Percentiles rank a stretch among this genome's conserved stretches.
Conservation (phyloP, 2,113 vertebrate species). For the Zootoca vivipara region DNA sequence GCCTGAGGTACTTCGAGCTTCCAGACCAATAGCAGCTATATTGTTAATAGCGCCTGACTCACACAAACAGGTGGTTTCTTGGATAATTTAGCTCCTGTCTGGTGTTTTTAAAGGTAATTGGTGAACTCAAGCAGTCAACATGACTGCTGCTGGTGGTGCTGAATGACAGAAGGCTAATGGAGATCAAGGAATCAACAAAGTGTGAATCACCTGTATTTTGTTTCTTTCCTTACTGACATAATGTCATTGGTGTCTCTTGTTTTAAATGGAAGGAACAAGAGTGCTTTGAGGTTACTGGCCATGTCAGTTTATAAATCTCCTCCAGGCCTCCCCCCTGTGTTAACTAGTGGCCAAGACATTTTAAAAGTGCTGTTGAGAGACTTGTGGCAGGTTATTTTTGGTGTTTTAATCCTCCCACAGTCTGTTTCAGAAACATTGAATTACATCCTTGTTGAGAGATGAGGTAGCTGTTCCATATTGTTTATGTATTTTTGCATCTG, state of each 20-base stretch:
- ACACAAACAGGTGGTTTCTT: neutral
- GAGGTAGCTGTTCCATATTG: conserved; percentile 37
- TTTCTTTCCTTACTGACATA: conserved; percentile 3
- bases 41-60: neutral
- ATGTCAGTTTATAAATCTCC: conserved; percentile 48
- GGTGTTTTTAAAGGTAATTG: conserved; percentile 33
- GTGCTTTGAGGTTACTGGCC: conserved; percentile 44
- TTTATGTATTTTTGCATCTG: conserved; percentile 50
- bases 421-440: conserved; percentile 37
- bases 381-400: conserved; percentile 50
- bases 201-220: conserved; percentile 41
- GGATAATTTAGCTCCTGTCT: conserved; percentile 31
- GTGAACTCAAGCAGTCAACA: conserved; percentile 15
- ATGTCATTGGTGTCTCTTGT: conserved; percentile 12
- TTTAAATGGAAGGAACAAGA: conserved; percentile 40
- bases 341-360: conserved; percentile 16
- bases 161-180: conserved; percentile 10
- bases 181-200: conserved; percentile 26
- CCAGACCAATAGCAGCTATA: neutral
- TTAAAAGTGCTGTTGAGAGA: conserved; percentile 35
- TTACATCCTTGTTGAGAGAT: conserved; percentile 48
- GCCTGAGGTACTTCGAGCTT: conserved; percentile 9
- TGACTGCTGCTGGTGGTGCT: conserved; percentile 37
- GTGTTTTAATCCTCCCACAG: conserved; percentile 31
- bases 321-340: neutral